phyloP scores from a whole-genome alignment of 2,113 vertebrate genomes.

The Opisthocomus hoazin region DNA sequence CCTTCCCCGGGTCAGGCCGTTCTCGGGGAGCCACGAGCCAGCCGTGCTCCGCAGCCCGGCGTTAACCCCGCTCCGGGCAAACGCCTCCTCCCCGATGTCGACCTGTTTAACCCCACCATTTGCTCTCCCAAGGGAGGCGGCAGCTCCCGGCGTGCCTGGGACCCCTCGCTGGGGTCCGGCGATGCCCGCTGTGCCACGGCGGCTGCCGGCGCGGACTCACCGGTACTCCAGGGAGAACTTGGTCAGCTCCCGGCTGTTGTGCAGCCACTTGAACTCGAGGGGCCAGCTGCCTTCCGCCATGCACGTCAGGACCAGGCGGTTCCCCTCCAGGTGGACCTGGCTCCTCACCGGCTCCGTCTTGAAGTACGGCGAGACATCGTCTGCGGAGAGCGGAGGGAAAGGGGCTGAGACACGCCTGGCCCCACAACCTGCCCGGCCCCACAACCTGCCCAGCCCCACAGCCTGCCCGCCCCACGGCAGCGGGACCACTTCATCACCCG shows the following conservation, averaged over 20 bases:
- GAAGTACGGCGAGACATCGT: constrained; percentile 95
- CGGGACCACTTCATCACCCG: accelerated
- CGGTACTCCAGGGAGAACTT: constrained; percentile 96
- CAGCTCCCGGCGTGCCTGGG: no score
- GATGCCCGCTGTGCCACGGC: no score
- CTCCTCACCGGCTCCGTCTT: constrained; percentile 94
- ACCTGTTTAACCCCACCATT: neutral
- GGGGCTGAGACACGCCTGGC: neutral
- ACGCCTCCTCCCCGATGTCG: neutral
- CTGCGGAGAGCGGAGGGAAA: constrained; percentile 56
- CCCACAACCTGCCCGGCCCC: neutral
- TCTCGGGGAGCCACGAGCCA: neutral
- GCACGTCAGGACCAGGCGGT: constrained; percentile 96
- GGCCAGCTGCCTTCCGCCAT: constrained; percentile 99
- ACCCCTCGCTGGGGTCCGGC: neutral
- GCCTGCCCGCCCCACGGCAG: neutral
- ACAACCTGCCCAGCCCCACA: neutral
- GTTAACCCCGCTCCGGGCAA: neutral
- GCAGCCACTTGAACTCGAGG: constrained; percentile 96
- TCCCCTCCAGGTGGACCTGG: constrained; percentile 95
- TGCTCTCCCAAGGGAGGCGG: constrained; percentile 2
- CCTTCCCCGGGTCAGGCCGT: accelerated
- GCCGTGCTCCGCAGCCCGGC: neutral
- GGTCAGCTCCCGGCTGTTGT: constrained; percentile 89
- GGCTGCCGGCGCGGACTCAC: constrained; percentile 48